Evolutionary conservation across 2,113 vertebrate species (phyloP), one percentile per base, ranked within the genome.

Genomic region (Ifrita kowaldi): DNA sequence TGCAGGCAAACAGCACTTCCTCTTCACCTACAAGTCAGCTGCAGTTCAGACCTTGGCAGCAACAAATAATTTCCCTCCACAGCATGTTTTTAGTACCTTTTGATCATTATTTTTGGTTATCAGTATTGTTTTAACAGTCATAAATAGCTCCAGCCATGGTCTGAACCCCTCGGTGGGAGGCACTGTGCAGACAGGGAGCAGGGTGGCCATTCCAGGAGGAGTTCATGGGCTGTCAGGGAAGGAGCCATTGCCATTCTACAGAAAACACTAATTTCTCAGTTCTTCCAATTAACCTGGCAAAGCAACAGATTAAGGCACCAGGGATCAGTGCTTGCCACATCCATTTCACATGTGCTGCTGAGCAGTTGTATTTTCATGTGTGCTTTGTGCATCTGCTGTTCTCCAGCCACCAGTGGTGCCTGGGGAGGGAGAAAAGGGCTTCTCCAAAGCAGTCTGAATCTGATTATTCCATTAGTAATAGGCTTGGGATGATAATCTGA

Each of bases 131-230:
- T 68, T 81, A 69, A 35, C 7, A 39, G 41, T 17, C 53, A 33
- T 12, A 69, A 81, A 52, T 47, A 80, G 32, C 77, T 77, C 17
- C 21, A 53, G 53, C 62, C 37, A 9, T 6, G 33, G 35, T 41
- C 74, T 55, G 41, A 71, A 28, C 18, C 20, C 26, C 55, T 27
- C 0, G 0, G n/a, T 17, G 37, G 1, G 2, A 75, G 41, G 69
- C 35, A 37, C 33, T 10, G 33, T 44, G 70, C 44, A 59, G 65
- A 11, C 11, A 52, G 13, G 59, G 53, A 90, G 27, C 27, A 14
- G n/a, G 9, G 18, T 63, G 60, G 10, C 21, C 41, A 9, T 62
- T 85, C 63, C 76, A 68, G 0, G 0, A 20, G 53, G 35, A 52
- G 33, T 46, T 79, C 70, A 39, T 56, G 47, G 52, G 50, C 55